Conservation (phyloP, 2,113 vertebrate genomes). For the Puntigrus tetrazona region DNA sequence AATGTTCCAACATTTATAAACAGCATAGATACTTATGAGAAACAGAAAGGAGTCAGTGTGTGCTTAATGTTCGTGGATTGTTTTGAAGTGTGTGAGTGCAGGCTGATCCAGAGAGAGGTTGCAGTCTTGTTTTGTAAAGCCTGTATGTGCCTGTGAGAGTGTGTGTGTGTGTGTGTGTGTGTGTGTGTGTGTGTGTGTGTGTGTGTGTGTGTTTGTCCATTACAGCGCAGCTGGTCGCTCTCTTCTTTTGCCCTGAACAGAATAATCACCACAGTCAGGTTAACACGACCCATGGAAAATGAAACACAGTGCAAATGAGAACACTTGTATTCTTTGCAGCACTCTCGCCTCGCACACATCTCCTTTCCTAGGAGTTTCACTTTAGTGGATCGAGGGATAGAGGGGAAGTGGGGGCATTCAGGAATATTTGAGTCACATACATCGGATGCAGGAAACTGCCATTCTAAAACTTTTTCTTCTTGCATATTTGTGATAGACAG, state of each 20-base stretch:
- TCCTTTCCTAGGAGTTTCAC: slow-evolving; percentile 43
- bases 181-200: slow-evolving; percentile 87
- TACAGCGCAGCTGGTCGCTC: slow-evolving; percentile 97
- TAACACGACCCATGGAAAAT: slow-evolving; percentile 89
- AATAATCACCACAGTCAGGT: slow-evolving; percentile 89
- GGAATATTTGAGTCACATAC: neutral
- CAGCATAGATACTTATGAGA: slow-evolving; percentile 13
- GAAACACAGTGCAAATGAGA: slow-evolving; percentile 67
- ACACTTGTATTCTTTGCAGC: slow-evolving; percentile 59
- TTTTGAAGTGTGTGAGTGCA: slow-evolving; percentile 81
- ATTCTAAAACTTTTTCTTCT: neutral
- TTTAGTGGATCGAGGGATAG: neutral
- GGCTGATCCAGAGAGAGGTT: slow-evolving; percentile 67
- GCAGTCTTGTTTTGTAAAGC: slow-evolving; percentile 91
- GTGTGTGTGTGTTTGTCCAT: slow-evolving; percentile 85
- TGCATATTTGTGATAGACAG: neutral
- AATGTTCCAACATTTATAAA: slow-evolving; percentile 18
- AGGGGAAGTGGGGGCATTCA: neutral
- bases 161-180: slow-evolving; percentile 83
- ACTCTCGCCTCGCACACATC: slow-evolving; percentile 51
- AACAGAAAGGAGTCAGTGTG: slow-evolving; percentile 59
- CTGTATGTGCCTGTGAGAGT: slow-evolving; percentile 77
- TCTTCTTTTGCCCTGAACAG: slow-evolving; percentile 75
- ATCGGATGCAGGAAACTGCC: neutral
- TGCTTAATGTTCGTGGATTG: slow-evolving; percentile 78